phyloP scores from a whole-genome alignment of 2,797 vertebrate genomes.

The Tamandua tetradactyla region DNA sequence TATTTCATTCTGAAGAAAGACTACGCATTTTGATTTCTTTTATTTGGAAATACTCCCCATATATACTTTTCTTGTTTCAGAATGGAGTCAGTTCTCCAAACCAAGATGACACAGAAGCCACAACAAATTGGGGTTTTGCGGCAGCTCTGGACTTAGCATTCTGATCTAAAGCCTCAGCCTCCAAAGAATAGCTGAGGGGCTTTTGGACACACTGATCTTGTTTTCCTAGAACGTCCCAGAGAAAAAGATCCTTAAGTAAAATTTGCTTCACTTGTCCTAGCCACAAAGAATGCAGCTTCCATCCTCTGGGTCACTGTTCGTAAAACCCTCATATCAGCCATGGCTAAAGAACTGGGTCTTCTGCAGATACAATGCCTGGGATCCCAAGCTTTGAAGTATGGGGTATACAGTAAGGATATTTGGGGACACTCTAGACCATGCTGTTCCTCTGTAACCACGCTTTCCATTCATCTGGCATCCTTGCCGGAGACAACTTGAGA shows the following conservation, averaged over 20 bases:
- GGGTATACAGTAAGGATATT: not conserved
- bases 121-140: not conserved
- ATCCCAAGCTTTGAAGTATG: not conserved
- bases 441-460: not conserved
- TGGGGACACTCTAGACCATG: no score
- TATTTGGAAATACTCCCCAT: not conserved
- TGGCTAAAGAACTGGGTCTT: not conserved
- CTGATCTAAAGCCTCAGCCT: not conserved
- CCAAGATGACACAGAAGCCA: not conserved
- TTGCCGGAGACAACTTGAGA: not conserved
- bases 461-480: not conserved
- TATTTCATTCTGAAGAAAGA: not conserved
- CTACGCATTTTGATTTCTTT: not conserved
- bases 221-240: not conserved
- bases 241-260: not conserved
- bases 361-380: not conserved
- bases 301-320: not conserved
- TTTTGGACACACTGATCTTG: not conserved
- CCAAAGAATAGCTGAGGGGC: not conserved
- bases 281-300: fast-evolving
- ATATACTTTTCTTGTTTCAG: not conserved
- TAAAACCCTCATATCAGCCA: not conserved
- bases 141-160: not conserved
- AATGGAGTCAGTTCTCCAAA: slow-evolving; percentile 20
- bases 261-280: not conserved